Conservation (phyloP, 2,888 invertebrate species). For the Dryobotodes eremita region DNA sequence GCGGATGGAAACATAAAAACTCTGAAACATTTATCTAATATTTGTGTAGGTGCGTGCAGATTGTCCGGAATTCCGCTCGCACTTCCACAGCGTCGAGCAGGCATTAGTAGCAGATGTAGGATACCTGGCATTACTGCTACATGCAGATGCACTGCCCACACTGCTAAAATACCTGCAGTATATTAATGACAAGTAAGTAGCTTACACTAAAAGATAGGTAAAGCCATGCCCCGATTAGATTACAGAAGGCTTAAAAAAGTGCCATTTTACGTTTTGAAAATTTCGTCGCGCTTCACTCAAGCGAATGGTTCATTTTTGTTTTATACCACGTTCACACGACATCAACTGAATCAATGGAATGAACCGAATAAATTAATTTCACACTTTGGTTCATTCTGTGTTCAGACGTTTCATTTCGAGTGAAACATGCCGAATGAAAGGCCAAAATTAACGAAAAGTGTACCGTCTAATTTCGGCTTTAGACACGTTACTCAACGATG, state of each 20-base stretch:
- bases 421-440: background rate
- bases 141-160: slow-evolving; percentile 93
- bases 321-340: background rate
- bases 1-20: background rate
- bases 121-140: slow-evolving; percentile 91
- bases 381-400: background rate
- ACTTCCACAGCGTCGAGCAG: slow-evolving; percentile 95
- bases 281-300: background rate
- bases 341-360: too few relatives aligned
- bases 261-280: background rate
- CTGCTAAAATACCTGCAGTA: slow-evolving; percentile 93
- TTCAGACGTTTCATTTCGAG: background rate
- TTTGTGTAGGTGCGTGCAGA: slow-evolving; percentile 92
- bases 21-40: background rate
- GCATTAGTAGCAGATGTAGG: slow-evolving; percentile 93
- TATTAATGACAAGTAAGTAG: slow-evolving; percentile 91
- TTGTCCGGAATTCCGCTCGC: slow-evolving; percentile 95
- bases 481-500: too few relatives aligned
- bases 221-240: background rate
- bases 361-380: background rate
- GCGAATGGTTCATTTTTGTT: background rate
- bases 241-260: background rate
- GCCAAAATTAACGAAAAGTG: background rate
- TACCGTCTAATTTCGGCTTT: background rate
- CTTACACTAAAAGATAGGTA: background rate